phyloP scores from a whole-genome alignment of 2,888 invertebrate species.

The Patella ulyssiponensis region DNA sequence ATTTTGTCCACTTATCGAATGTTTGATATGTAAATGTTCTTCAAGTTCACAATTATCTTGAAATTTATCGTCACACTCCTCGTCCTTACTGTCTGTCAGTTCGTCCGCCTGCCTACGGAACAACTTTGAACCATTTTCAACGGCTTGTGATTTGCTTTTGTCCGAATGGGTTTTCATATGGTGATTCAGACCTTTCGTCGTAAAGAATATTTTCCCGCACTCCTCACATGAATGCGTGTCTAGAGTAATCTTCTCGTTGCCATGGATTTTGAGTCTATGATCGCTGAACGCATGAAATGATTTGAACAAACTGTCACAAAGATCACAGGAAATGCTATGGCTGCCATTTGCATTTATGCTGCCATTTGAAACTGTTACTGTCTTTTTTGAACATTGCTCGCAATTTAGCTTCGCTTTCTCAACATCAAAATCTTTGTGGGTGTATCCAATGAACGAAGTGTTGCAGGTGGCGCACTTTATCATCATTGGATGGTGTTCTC shows the following conservation, averaged over 20 bases:
- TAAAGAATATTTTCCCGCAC: conserved; percentile 42
- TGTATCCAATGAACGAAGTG: conserved; percentile 21
- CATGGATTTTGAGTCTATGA: conserved; percentile 47
- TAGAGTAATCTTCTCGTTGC: conserved; percentile 30
- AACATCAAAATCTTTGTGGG: conserved; percentile 13
- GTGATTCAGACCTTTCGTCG: conserved; percentile 41
- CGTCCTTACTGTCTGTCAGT: conserved; percentile 16
- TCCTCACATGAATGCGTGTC: conserved; percentile 42
- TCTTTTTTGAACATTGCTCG: conserved; percentile 31
- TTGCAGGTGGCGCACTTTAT: conserved; percentile 44
- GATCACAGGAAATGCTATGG: conserved; percentile 42
- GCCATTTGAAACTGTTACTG: neutral
- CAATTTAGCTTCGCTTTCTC: conserved; percentile 28
- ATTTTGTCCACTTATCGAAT: neutral
- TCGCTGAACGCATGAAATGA: conserved; percentile 46
- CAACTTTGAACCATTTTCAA: neutral
- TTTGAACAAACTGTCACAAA: conserved; percentile 49
- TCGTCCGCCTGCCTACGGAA: neutral
- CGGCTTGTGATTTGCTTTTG: conserved; percentile 10
- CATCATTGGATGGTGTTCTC: conserved; percentile 42
- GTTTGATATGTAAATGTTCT: conserved; percentile 25
- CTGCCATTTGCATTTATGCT: neutral
- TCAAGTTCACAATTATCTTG: conserved; percentile 29
- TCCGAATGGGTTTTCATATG: conserved; percentile 46
- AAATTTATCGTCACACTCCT: conserved; percentile 31